phyloP scores from a whole-genome alignment of 2,888 invertebrate genomes.

The Dione juno region DNA sequence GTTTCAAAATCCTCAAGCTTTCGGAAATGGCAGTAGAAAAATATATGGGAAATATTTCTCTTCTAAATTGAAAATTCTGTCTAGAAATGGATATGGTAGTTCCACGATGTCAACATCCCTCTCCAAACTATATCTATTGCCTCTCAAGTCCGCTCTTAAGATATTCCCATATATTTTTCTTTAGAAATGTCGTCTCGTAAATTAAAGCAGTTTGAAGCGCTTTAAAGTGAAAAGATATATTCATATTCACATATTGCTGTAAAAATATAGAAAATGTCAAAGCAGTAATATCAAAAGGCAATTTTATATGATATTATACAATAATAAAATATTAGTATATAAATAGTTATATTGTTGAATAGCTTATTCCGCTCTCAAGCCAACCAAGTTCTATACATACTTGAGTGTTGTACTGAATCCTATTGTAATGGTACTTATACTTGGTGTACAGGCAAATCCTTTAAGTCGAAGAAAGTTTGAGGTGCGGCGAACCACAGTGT shows the following conservation, averaged over 20 bases:
- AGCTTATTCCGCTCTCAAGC: constrained; percentile 9
- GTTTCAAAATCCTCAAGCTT: constrained; percentile 21
- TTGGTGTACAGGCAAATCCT: constrained; percentile 41
- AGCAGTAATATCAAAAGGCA: background rate
- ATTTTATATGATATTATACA: background rate
- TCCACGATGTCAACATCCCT: constrained; percentile 23
- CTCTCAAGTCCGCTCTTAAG: constrained; percentile 19
- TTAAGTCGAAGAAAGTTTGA: constrained; percentile 44
- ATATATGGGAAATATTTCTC: constrained; percentile 28
- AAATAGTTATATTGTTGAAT: constrained; percentile 6
- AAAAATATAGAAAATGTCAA: constrained; percentile 1
- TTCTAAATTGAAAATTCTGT: constrained; percentile 26
- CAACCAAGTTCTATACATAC: constrained; percentile 7
- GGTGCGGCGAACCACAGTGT: constrained; percentile 18
- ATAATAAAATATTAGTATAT: background rate
- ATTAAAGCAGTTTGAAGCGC: constrained; percentile 11
- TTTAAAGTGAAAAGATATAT: constrained; percentile 7
- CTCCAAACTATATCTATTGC: constrained; percentile 29
- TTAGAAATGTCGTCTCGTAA: constrained; percentile 25
- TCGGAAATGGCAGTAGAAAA: constrained; percentile 25
- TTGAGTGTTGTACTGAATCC: constrained; percentile 18
- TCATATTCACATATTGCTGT: background rate
- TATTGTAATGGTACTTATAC: constrained; percentile 26
- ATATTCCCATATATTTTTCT: constrained; percentile 27
- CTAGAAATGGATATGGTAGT: constrained; percentile 27